These are phyloP conservation scores for Bombus impatiens DNA, from an alignment of 1,140 invertebrate genomes.

Conservation along the genomic window DNA sequence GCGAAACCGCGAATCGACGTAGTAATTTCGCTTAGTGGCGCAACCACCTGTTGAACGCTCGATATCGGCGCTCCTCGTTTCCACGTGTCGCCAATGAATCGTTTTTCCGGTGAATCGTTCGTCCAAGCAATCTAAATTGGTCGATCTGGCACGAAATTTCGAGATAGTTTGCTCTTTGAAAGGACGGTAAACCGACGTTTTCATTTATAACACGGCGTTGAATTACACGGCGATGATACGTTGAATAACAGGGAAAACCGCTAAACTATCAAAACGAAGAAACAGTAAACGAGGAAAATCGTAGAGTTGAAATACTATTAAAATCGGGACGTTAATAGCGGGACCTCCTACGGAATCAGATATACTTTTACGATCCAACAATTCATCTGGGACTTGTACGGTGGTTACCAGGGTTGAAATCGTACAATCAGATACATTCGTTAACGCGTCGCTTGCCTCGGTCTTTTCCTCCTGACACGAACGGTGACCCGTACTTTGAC, in stretches of 20 bases:
- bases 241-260: not conserved
- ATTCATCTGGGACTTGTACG: not conserved
- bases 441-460: not conserved
- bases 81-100: not conserved
- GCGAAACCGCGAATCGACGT: slow-evolving; percentile 42
- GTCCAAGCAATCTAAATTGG: not conserved
- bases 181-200: not conserved
- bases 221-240: not conserved
- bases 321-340: not conserved
- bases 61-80: not conserved
- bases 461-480: not conserved
- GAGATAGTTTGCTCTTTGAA: not conserved
- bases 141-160: not conserved
- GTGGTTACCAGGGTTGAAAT: not conserved
- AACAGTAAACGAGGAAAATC: not conserved
- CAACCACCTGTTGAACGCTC: slow-evolving; percentile 4
- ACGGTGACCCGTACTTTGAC: slow-evolving; percentile 16
- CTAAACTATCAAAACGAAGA: not conserved
- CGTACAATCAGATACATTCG: not conserved
- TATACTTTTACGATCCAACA: slow-evolving; percentile 13
- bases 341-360: slow-evolving; percentile 5
- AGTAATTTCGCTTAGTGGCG: slow-evolving; percentile 29
- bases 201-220: not conserved
- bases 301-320: not conserved
- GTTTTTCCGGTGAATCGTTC: too few relatives aligned